Evolutionary conservation across 2,113 vertebrate species (phyloP).

Genomic region (Lipotes vexillifer): DNA sequence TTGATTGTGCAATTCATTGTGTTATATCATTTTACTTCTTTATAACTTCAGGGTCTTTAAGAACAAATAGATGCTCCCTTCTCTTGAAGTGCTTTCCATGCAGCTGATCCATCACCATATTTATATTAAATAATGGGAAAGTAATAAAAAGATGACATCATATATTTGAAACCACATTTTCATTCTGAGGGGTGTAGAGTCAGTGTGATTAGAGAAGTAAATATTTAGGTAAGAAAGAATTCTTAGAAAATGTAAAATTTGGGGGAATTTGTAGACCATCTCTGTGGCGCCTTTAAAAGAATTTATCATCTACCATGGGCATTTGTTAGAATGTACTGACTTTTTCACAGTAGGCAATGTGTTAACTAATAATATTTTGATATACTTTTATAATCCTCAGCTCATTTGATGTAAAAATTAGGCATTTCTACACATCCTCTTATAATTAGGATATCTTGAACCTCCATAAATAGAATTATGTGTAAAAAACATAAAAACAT

Average conservation of each 20-base stretch:
- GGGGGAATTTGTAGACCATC: not conserved
- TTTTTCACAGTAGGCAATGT: not conserved
- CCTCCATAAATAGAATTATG: not conserved
- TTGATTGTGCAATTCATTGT: not conserved
- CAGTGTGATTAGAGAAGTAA: not conserved
- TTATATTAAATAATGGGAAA: not conserved
- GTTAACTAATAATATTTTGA: not conserved
- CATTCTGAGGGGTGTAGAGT: not conserved
- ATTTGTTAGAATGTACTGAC: not conserved
- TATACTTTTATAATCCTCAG: not conserved
- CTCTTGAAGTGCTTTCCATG: not conserved
- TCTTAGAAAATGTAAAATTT: not conserved
- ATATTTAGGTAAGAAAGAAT: not conserved
- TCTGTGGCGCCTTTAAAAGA: not conserved
- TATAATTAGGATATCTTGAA: not conserved
- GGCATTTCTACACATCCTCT: not conserved
- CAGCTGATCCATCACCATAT: not conserved
- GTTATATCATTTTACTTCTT: not conserved
- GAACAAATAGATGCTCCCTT: not conserved
- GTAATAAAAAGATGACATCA: not conserved
- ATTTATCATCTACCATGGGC: not conserved
- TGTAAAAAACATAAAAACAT: not conserved
- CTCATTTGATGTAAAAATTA: not conserved
- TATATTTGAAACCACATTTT: constrained; percentile 13
- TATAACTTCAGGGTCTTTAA: not conserved